Evolutionary conservation across 2,888 invertebrate species (phyloP), one percentile per base, ranked within the genome.

Genomic region (Cheilosia vulpina): DNA sequence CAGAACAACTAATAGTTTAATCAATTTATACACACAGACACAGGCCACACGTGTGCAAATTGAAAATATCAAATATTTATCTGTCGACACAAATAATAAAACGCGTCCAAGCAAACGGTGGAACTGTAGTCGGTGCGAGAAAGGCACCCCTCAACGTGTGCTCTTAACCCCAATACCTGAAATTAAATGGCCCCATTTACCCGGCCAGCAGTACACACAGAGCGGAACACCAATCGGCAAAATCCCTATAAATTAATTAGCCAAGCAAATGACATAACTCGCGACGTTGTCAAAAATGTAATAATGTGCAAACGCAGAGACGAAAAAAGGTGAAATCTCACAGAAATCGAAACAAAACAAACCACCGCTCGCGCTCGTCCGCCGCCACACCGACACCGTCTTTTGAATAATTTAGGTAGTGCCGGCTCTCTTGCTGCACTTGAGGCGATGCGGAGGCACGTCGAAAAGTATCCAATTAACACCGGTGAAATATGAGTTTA

Each of bases 181-280:
- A 38, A 52, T 3, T 45, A 31, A 55, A 31, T 55, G 13, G 15
- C 31, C 47, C 24, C 58, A 5, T 31, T 60, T 27, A 21, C 60
- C 11, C 41, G 11, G 1, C 17, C 52, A 31, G 9, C 11, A 2
- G 41, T 27, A 41, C 50, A 50, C 27, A 38, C 47, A 38, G 43
- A 34, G 34, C 38, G 13, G 38, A 13, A 11, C 11, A 13, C 38
- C 38, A 13, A 38, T 69, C 80, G 57, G 43, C 53, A 45, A 77
- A 71, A 68, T 55, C 65, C 58, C 17, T 71, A 77, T 77, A 82
- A 75, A 80, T 50, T 62, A 69, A 81, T 82, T 81, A 77, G 57
- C 31, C 62, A 77, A 82, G 55, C 65, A 58, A 72, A 65, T 77
- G 82, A 82, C 77, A 71, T 77, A 82, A 82, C 71, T 60, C 58